Percentiles rank a stretch among this genome's conserved stretches.
Conservation (phyloP, 2,113 vertebrate species). For the Forbesichthys agassizii region DNA sequence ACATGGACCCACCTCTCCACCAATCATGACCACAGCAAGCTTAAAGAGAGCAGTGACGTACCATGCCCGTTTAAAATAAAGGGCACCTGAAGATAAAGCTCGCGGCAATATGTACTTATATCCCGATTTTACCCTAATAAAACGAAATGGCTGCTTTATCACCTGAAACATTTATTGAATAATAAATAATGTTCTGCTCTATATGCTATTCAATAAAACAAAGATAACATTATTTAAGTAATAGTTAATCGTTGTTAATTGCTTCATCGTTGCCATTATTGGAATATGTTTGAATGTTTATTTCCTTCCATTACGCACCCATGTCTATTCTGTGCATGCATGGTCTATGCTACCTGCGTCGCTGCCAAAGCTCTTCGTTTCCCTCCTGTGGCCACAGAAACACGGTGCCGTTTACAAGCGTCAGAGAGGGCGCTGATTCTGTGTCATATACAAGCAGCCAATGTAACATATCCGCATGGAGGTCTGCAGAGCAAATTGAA, state of each 20-base stretch:
- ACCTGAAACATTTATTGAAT: too few species aligned
- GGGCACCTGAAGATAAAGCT: background rate
- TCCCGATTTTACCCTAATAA: too few species aligned
- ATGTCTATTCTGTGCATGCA: constrained; percentile 11
- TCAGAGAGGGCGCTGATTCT: constrained; percentile 20
- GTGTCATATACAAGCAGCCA: constrained; percentile 20
- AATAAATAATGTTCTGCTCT: too few species aligned
- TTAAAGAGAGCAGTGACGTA: constrained; percentile 42
- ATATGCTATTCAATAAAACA: too few species aligned
- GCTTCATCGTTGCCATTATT: background rate
- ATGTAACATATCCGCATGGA: constrained; percentile 66
- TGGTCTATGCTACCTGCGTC: constrained; percentile 11
- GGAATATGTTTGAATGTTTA: background rate
- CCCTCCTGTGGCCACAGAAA: constrained; percentile 70
- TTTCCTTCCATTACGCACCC: too few species aligned
- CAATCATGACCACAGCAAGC: constrained; percentile 57
- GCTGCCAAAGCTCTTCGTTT: constrained; percentile 65
- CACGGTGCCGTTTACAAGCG: constrained; percentile 52
- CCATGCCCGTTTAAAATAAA: background rate
- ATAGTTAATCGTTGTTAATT: background rate
- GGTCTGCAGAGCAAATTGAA: constrained; percentile 61
- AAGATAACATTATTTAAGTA: too few species aligned
- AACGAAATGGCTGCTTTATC: too few species aligned
- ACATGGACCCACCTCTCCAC: constrained; percentile 48
- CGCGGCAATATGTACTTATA: too few species aligned